phyloP scores from a whole-genome alignment of 1,140 invertebrate genomes.

The Octopus sinensis region DNA sequence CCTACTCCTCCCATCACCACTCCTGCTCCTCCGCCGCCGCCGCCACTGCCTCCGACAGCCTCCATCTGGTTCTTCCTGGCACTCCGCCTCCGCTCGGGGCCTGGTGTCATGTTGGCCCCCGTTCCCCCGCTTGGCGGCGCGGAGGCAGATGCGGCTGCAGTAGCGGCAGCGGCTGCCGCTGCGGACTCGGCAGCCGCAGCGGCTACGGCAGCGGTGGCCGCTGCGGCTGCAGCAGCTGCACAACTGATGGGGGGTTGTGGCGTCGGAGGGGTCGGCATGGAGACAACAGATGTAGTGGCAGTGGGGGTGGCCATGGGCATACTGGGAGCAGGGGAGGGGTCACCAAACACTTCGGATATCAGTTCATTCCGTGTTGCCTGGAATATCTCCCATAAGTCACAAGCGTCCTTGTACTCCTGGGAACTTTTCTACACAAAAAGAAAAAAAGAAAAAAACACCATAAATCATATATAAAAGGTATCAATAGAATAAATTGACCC shows the following conservation, averaged over 20 bases:
- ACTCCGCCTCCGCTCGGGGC: slow-evolving; percentile 17
- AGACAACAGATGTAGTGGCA: neutral
- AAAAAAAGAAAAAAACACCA: too few relatives aligned
- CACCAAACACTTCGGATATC: slow-evolving; percentile 50
- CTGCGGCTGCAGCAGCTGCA: neutral
- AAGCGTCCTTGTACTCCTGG: slow-evolving; percentile 86
- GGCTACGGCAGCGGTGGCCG: neutral
- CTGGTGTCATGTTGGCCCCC: neutral
- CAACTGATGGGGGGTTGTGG: neutral
- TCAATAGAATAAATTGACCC: too few relatives aligned
- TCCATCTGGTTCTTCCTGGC: slow-evolving; percentile 15
- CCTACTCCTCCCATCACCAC: slow-evolving; percentile 15
- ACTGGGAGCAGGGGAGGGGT: slow-evolving; percentile 18
- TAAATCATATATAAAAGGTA: too few relatives aligned
- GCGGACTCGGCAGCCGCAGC: neutral
- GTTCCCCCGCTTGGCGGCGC: neutral
- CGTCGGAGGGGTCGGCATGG: neutral
- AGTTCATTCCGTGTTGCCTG: slow-evolving; percentile 54
- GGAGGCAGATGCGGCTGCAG: neutral
- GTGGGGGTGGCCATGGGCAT: neutral
- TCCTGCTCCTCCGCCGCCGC: slow-evolving; percentile 23
- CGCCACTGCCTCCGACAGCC: slow-evolving; percentile 20
- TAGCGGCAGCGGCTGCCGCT: neutral
- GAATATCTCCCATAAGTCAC: slow-evolving; percentile 85
- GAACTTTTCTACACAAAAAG: slow-evolving; percentile 65